Percentiles rank a stretch among this genome's conserved stretches.
phyloP scores from a whole-genome alignment of 2,113 vertebrate species.

The Ailuropoda melanoleuca region DNA sequence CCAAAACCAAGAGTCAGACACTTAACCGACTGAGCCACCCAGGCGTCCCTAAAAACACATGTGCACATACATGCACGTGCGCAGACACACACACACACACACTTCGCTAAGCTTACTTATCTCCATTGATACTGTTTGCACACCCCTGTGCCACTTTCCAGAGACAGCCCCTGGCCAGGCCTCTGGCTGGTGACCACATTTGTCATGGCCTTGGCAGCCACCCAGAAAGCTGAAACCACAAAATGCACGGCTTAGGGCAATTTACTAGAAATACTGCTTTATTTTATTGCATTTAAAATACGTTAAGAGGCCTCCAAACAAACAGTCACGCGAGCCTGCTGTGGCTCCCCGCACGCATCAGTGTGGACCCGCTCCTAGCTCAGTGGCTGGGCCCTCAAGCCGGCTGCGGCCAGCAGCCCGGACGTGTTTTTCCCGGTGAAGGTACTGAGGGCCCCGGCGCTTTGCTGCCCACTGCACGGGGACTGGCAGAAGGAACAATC shows the following conservation, averaged over 20 bases:
- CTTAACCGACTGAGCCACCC: not conserved
- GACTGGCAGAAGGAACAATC: not conserved
- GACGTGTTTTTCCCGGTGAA: not conserved
- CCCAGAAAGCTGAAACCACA: conserved; percentile 6
- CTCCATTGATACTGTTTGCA: not conserved
- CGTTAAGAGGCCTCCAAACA: not conserved
- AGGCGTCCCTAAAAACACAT: not conserved
- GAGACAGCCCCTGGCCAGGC: not conserved
- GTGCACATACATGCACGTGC: too few relatives aligned
- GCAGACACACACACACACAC: not conserved
- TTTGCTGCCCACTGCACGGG: not conserved
- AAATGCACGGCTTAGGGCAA: not conserved
- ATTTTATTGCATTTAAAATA: conserved; percentile 26
- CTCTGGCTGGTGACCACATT: not conserved
- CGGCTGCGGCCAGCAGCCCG: not conserved
- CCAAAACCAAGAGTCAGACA: not conserved
- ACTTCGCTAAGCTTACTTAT: not conserved
- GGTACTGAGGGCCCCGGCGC: not conserved
- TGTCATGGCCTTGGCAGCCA: not conserved
- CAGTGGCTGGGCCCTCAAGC: not conserved
- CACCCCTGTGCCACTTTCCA: not conserved
- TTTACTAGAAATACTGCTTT: conserved; percentile 21
- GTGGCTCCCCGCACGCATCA: not conserved
- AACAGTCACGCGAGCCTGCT: not conserved
- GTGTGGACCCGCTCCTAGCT: not conserved